Percentiles rank a stretch among this genome's conserved stretches.
phyloP scores from a whole-genome alignment of 2,113 vertebrate species.

The Oncorhynchus mykiss region DNA sequence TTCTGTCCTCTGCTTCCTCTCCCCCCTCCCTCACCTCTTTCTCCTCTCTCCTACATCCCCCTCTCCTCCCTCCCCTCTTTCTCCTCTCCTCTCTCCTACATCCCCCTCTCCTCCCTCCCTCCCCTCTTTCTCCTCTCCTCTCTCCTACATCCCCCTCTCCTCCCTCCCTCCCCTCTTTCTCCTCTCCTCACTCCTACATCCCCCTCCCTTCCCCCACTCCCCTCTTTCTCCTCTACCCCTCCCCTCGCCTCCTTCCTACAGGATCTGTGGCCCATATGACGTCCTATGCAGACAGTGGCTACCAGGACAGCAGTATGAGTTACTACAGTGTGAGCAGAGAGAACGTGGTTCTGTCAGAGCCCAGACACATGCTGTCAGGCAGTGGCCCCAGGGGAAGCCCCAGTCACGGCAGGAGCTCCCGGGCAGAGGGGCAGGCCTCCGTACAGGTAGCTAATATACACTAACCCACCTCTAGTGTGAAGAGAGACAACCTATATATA shows the following conservation, averaged over 20 bases:
- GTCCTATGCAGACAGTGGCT: constrained; percentile 96
- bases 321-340: constrained; percentile 86
- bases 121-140: not conserved
- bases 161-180: not conserved
- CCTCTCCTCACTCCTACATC: not conserved
- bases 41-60: not conserved
- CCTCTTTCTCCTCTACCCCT: not conserved
- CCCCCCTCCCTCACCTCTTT: not conserved
- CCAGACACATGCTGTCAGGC: constrained; percentile 20
- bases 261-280: constrained; percentile 94
- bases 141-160: not conserved
- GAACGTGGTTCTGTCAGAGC: constrained; percentile 74
- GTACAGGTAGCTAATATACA: constrained; percentile 77
- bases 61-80: not conserved
- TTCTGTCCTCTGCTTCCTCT: not conserved
- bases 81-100: not conserved
- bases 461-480: not conserved
- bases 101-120: not conserved
- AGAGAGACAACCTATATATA: too few relatives aligned
- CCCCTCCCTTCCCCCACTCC: not conserved
- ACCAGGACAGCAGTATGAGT: constrained; percentile 91
- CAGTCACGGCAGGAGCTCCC: constrained; percentile 76
- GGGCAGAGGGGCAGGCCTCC: constrained; percentile 88
- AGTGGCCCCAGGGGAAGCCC: not conserved
- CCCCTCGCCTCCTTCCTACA: constrained; percentile 53